Percentiles rank a stretch among this genome's conserved stretches.
Conservation (phyloP, 2,888 invertebrate species). For the Augiades crinisus region DNA sequence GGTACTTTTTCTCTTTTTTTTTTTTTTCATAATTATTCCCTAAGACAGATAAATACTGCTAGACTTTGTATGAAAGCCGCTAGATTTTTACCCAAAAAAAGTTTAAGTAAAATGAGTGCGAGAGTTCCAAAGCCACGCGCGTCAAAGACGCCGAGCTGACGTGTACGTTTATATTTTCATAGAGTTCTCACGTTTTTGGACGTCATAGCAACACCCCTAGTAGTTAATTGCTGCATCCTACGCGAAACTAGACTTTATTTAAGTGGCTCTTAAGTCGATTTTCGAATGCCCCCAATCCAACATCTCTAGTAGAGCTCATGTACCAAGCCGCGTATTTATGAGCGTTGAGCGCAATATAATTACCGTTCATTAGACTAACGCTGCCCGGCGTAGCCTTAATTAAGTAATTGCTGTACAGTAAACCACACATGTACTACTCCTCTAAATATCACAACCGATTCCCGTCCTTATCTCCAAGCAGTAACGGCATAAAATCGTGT, state of each 20-base stretch:
- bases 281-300: background rate
- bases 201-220: background rate
- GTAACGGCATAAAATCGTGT: background rate
- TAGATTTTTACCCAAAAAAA: too few species aligned
- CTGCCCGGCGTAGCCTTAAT: constrained; percentile 56
- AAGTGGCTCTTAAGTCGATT: background rate
- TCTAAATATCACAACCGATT: constrained; percentile 10
- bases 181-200: too few species aligned
- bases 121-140: too few species aligned
- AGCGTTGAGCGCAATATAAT: constrained; percentile 61
- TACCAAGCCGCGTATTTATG: constrained; percentile 35
- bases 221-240: background rate
- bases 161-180: too few species aligned
- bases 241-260: background rate
- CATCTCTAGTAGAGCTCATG: constrained; percentile 16
- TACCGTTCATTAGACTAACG: constrained; percentile 59
- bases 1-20: too few species aligned
- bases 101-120: too few species aligned
- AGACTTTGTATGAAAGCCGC: too few species aligned
- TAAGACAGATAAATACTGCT: too few species aligned
- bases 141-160: too few species aligned
- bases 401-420: constrained; percentile 56
- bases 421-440: constrained; percentile 23
- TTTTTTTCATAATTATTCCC: too few species aligned
- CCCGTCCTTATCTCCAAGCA: constrained; percentile 10